Conservation (phyloP, 2,113 vertebrate species). For the Peromyscus maniculatus region DNA sequence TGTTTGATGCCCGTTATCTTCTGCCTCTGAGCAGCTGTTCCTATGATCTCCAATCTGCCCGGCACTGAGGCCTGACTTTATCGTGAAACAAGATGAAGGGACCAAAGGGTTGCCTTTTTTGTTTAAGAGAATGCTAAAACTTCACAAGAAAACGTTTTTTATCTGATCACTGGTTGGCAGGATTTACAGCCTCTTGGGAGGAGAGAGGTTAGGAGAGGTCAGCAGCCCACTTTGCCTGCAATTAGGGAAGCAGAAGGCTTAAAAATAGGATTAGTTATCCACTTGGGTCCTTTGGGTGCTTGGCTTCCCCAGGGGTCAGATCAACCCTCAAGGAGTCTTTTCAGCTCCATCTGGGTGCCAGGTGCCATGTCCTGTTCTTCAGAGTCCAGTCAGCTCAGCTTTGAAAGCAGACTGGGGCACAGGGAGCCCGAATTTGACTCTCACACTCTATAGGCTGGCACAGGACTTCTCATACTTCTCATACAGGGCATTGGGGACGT, state of each 20-base stretch:
- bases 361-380: neutral
- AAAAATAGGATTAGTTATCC: neutral
- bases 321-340: accelerated
- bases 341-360: neutral
- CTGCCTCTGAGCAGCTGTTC: neutral
- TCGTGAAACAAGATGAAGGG: neutral
- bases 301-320: neutral
- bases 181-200: neutral
- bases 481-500: no score
- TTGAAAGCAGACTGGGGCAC: neutral
- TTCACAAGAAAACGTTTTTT: constrained; percentile 29
- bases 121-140: constrained; percentile 19
- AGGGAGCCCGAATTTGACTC: accelerated
- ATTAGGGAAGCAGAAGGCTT: constrained; percentile 3
- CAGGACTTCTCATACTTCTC: neutral
- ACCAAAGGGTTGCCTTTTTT: constrained; percentile 10
- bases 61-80: neutral
- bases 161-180: constrained; percentile 37
- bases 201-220: neutral
- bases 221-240: neutral
- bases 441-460: neutral
- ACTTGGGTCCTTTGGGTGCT: neutral
- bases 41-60: neutral
- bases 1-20: neutral
- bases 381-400: neutral